Percentiles rank a stretch among this genome's conserved stretches.
Conservation (phyloP, 1,140 invertebrate genomes). For the Whitmania pigra region DNA sequence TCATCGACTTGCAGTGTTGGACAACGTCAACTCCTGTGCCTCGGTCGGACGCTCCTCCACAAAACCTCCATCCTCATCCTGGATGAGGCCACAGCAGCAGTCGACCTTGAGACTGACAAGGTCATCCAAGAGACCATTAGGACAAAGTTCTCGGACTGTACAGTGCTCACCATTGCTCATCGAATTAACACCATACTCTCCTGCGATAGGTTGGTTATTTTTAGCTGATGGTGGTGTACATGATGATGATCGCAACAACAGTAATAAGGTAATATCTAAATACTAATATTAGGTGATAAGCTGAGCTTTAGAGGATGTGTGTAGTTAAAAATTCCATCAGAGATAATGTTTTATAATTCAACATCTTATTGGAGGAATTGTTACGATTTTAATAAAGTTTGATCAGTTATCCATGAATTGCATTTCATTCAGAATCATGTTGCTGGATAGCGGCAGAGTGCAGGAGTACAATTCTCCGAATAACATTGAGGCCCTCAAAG, state of each 20-base stretch:
- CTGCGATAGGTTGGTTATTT: conserved; percentile 26
- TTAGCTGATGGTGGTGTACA: too few species aligned
- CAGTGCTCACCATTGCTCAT: conserved; percentile 45
- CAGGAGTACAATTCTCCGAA: conserved; percentile 41
- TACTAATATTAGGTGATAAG: too few species aligned
- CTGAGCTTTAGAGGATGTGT: too few species aligned
- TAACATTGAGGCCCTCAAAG: conserved; percentile 28
- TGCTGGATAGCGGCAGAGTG: conserved; percentile 65
- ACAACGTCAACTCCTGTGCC: conserved; percentile 47
- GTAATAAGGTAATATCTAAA: too few species aligned
- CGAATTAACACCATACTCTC: conserved; percentile 45
- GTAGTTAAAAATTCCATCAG: too few species aligned
- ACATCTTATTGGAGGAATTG: too few species aligned
- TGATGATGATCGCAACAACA: too few species aligned
- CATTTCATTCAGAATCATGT: conserved; percentile 55
- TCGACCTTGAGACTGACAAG: conserved; percentile 42
- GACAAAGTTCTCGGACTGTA: conserved; percentile 38
- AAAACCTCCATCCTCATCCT: conserved; percentile 65
- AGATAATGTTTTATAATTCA: too few species aligned
- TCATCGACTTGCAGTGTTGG: conserved; percentile 51
- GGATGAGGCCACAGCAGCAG: conserved; percentile 45
- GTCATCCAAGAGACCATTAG: conserved; percentile 43
- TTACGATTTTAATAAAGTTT: too few species aligned
- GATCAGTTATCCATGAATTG: too few species aligned
- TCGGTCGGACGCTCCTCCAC: conserved; percentile 47